Percentiles rank a stretch among this genome's conserved stretches.
Conservation (phyloP, 2,797 vertebrate species). For the Yasuhikotakia modesta region DNA sequence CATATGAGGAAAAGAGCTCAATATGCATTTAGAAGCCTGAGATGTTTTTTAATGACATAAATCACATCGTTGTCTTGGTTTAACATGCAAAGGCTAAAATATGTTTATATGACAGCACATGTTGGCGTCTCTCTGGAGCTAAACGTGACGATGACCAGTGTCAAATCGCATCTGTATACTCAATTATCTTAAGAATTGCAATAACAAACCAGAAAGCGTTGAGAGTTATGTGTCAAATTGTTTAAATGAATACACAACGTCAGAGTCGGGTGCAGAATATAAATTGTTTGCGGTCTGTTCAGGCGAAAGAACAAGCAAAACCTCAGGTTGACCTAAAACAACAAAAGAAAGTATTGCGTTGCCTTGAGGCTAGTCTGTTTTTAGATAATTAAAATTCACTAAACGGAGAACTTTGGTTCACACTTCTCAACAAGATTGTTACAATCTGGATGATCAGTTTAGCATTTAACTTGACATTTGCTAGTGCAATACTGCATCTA, state of each 20-base stretch:
- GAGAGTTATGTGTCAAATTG: constrained; percentile 21
- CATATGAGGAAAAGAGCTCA: neutral
- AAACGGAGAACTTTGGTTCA: neutral
- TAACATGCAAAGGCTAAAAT: neutral
- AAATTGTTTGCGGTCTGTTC: constrained; percentile 25
- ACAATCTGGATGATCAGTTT: neutral
- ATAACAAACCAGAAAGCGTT: constrained; percentile 15
- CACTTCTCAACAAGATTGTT: neutral
- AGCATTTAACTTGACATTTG: constrained; percentile 33
- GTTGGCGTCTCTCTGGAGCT: neutral
- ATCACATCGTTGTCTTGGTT: too few species aligned
- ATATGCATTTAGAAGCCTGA: neutral
- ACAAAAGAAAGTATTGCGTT: constrained; percentile 15
- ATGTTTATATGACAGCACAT: neutral
- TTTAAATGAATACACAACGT: constrained; percentile 15
- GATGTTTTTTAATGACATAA: neutral
- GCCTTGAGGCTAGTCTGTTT: constrained; percentile 15
- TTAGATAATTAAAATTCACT: constrained; percentile 17
- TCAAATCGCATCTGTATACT: constrained; percentile 20
- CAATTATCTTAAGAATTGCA: constrained; percentile 15
- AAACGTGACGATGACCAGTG: constrained; percentile 2
- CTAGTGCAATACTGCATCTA: neutral
- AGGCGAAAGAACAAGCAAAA: constrained; percentile 4
- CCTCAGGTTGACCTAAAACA: constrained; percentile 25
- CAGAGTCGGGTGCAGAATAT: constrained; percentile 22